phyloP scores from a whole-genome alignment of 1,140 invertebrate species.

The Scaptodrosophila lebanonensis region DNA sequence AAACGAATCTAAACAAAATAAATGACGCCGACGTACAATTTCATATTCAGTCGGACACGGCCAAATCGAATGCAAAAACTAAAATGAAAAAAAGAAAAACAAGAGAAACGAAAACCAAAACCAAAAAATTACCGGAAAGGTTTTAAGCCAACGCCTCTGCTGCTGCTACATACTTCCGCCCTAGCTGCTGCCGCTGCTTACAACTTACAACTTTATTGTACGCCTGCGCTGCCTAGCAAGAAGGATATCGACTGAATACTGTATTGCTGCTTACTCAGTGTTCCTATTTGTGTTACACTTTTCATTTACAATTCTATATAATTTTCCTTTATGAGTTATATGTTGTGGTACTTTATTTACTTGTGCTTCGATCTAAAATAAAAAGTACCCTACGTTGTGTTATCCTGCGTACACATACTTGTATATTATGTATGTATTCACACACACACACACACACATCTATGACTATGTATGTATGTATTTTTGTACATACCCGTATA shows the following conservation, averaged over 20 bases:
- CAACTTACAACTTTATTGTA: constrained; percentile 12
- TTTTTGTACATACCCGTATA: no score
- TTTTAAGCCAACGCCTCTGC: constrained; percentile 22
- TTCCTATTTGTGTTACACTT: constrained; percentile 35
- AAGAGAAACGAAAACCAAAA: no score
- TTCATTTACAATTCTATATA: constrained; percentile 24
- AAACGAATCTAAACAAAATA: no score
- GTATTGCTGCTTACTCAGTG: constrained; percentile 42
- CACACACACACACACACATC: no score
- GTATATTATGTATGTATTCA: constrained; percentile 23
- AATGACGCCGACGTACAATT: constrained; percentile 43
- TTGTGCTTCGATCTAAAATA: constrained; percentile 1
- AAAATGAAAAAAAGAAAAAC: constrained; percentile 15
- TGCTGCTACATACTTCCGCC: constrained; percentile 26
- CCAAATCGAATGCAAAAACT: constrained; percentile 10
- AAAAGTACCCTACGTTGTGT: no score
- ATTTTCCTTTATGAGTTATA: constrained; percentile 5
- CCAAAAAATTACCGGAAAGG: not conserved
- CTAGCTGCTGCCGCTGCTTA: constrained; percentile 22
- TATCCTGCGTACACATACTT: constrained; percentile 27
- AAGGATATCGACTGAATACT: constrained; percentile 52
- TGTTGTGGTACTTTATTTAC: not conserved
- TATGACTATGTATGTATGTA: constrained; percentile 25
- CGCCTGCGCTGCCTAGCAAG: constrained; percentile 1
- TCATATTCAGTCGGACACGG: constrained; percentile 19